phyloP scores from a whole-genome alignment of 2,113 vertebrate genomes.

The Prunella himalayana region DNA sequence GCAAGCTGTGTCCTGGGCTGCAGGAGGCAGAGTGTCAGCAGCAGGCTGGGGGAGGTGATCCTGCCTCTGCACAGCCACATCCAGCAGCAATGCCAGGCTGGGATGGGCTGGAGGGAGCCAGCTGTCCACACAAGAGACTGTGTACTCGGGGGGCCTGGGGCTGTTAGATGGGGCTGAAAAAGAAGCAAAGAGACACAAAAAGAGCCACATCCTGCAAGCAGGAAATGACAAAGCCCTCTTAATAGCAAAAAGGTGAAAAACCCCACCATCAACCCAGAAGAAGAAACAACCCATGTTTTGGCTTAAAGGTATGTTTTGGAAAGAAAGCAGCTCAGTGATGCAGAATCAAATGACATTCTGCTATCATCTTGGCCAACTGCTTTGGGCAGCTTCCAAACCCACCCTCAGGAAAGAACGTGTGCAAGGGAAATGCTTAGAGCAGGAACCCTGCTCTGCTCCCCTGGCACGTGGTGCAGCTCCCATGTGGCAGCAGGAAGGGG shows the following conservation, averaged over 20 bases:
- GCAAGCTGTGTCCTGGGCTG: neutral
- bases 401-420: fast-evolving
- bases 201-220: neutral
- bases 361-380: neutral
- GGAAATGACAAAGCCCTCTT: neutral
- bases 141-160: no score
- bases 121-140: neutral
- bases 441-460: neutral
- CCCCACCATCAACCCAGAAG: neutral
- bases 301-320: neutral
- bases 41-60: neutral
- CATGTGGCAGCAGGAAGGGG: neutral
- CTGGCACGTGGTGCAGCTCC: neutral
- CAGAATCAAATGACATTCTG: neutral
- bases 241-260: neutral
- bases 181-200: neutral
- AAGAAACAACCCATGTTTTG: neutral
- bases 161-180: neutral
- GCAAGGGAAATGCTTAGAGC: neutral
- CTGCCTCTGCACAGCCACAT: neutral
- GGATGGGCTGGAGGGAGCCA: neutral
- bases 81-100: neutral
- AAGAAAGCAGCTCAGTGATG: neutral
- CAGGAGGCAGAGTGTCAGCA: neutral
- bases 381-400: neutral